Percentiles rank a stretch among this genome's conserved stretches.
phyloP scores from a whole-genome alignment of 53 echinoderm and acorn worm species.

The Zoroaster sp. region DNA sequence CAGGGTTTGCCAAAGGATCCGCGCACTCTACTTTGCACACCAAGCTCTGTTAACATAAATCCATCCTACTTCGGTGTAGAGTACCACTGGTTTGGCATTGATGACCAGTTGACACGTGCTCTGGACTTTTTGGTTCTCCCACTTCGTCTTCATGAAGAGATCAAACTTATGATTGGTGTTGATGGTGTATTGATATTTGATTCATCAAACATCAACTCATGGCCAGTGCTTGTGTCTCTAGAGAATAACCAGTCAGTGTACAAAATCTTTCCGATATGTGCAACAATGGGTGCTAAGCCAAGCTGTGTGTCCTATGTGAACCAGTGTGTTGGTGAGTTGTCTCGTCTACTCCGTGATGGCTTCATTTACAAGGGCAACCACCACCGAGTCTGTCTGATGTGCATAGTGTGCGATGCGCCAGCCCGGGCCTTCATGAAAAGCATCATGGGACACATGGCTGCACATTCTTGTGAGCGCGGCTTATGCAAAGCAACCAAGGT shows the following conservation, averaged over 20 bases:
- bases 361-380: slow-evolving; percentile 31
- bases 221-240: slow-evolving; percentile 26
- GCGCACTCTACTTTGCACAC: too few relatives aligned
- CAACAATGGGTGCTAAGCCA: slow-evolving; percentile 26
- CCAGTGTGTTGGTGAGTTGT: slow-evolving; percentile 18
- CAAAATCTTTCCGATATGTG: slow-evolving; percentile 18
- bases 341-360: slow-evolving; percentile 17
- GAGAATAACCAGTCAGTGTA: slow-evolving; percentile 33
- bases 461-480: slow-evolving; percentile 29
- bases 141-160: too few relatives aligned
- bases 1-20: too few relatives aligned
- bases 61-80: too few relatives aligned
- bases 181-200: slow-evolving; percentile 16
- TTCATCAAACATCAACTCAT: slow-evolving; percentile 14
- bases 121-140: too few relatives aligned
- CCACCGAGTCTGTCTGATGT: slow-evolving; percentile 30
- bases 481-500: slow-evolving; percentile 14
- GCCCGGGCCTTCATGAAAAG: slow-evolving; percentile 35
- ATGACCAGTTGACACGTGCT: too few relatives aligned
- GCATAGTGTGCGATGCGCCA: slow-evolving; percentile 28
- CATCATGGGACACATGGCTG: slow-evolving; percentile 42
- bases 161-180: too few relatives aligned
- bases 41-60: too few relatives aligned
- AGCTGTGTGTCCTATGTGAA: slow-evolving; percentile 24
- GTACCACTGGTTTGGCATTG: too few relatives aligned